Percentiles rank a stretch among this genome's conserved stretches.
Conservation (phyloP, 2,113 vertebrate species). For the Galemys pyrenaicus region DNA sequence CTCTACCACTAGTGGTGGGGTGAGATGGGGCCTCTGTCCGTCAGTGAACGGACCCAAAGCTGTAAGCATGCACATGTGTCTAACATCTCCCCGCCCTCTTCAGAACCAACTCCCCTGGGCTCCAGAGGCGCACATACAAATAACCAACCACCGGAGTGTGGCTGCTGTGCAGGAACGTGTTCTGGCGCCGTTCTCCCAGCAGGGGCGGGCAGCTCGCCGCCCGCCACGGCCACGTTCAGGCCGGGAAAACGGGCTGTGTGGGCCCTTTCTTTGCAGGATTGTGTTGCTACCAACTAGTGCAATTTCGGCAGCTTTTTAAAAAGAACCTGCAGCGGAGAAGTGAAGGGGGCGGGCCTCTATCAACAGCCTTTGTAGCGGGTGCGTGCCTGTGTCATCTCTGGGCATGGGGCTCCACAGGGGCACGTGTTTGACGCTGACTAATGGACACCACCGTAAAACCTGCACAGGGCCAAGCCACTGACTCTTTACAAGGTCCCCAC, state of each 20-base stretch:
- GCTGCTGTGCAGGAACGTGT: fast-evolving
- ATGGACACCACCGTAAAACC: not conserved
- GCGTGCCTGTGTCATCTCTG: not conserved
- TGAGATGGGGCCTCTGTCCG: not conserved
- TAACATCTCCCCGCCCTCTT: not conserved
- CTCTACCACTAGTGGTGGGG: not conserved
- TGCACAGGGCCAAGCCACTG: not conserved
- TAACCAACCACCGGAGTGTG: not conserved
- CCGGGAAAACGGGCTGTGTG: not conserved
- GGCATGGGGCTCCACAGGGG: not conserved
- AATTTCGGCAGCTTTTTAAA: not conserved
- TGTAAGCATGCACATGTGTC: not conserved
- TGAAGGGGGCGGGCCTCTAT: not conserved
- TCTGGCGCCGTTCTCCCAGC: too few species aligned
- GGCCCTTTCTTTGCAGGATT: not conserved
- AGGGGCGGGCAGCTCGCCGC: not conserved
- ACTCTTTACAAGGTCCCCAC: not conserved
- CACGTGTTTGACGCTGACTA: too few species aligned
- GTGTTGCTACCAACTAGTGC: not conserved
- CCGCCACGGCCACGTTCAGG: not conserved
- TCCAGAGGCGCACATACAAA: not conserved
- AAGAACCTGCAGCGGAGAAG: not conserved
- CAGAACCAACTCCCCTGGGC: not conserved
- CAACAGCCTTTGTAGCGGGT: not conserved
- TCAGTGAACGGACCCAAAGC: not conserved